phyloP scores from a whole-genome alignment of 2,888 invertebrate genomes.

The Physocephala rufipes region DNA sequence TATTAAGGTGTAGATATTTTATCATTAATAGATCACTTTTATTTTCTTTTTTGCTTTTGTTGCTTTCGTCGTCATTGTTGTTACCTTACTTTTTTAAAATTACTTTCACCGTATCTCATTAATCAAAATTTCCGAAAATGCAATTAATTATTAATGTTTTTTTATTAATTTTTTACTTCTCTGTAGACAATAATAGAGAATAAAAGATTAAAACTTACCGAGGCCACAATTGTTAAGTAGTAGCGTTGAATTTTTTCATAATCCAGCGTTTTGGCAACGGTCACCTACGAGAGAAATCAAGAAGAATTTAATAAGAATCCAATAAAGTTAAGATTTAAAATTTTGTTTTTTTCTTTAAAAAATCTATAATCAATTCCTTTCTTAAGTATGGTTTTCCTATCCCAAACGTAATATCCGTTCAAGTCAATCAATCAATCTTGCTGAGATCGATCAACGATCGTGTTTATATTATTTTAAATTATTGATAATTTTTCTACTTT shows the following conservation, averaged over 20 bases:
- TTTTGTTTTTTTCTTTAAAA: too few relatives aligned
- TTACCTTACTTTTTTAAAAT: conserved; percentile 4
- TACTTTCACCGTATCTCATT: conserved; percentile 25
- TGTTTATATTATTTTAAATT: too few relatives aligned
- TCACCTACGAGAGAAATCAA: conserved; percentile 68
- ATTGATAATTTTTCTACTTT: too few relatives aligned
- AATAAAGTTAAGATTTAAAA: too few relatives aligned
- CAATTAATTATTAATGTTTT: conserved; percentile 17
- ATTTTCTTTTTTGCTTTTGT: not conserved
- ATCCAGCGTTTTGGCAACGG: conserved; percentile 85
- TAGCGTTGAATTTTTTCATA: conserved; percentile 88
- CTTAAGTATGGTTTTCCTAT: too few relatives aligned
- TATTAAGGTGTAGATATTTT: conserved; percentile 18
- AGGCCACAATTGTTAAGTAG: conserved; percentile 87
- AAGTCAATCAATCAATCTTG: too few relatives aligned
- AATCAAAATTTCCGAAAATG: too few relatives aligned
- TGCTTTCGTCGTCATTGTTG: conserved; percentile 2
- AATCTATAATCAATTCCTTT: too few relatives aligned
- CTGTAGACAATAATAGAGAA: conserved; percentile 31
- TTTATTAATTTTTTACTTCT: conserved; percentile 41
- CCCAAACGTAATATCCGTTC: too few relatives aligned
- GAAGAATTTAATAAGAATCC: not conserved
- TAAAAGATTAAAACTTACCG: conserved; percentile 72
- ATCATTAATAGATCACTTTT: not conserved
- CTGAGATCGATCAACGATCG: too few relatives aligned